phyloP scores from a whole-genome alignment of 2,888 invertebrate genomes.

The Rhaphigaster nebulosa region DNA sequence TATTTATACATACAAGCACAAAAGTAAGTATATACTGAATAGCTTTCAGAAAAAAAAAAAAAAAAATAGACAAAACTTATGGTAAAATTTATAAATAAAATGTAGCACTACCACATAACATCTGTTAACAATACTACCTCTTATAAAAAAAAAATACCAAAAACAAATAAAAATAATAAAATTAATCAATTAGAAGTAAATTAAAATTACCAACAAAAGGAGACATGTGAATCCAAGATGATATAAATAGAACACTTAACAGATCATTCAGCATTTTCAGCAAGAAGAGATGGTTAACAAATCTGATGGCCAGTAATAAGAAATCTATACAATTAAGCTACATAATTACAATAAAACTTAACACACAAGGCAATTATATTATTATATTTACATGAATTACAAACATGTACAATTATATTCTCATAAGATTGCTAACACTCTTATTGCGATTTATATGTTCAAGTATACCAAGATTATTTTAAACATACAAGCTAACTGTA shows the following conservation, averaged over 20 bases:
- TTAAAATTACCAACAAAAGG: not conserved
- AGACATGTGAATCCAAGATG: not conserved
- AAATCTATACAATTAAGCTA: not conserved
- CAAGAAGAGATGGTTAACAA: slow-evolving; percentile 16
- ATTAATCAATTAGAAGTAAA: not conserved
- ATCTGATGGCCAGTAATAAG: not conserved
- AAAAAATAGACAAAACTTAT: not conserved
- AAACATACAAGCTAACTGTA: not conserved
- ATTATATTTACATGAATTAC: slow-evolving; percentile 20
- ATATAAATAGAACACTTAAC: not conserved
- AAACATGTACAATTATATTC: slow-evolving; percentile 11
- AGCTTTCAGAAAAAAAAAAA: not conserved
- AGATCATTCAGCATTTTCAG: not conserved
- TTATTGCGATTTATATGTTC: not conserved
- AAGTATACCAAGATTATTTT: not conserved
- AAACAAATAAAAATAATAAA: no score
- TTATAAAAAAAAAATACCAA: not conserved
- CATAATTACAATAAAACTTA: not conserved
- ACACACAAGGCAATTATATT: not conserved
- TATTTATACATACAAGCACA: not conserved
- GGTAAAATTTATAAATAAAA: slow-evolving; percentile 4
- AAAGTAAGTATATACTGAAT: not conserved
- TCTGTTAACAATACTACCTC: not conserved
- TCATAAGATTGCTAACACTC: not conserved
- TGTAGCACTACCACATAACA: not conserved